Evolutionary conservation across 2,113 vertebrate genomes (phyloP), one percentile per base, ranked within the genome.

Genomic region (Oreotrochilus melanogaster): DNA sequence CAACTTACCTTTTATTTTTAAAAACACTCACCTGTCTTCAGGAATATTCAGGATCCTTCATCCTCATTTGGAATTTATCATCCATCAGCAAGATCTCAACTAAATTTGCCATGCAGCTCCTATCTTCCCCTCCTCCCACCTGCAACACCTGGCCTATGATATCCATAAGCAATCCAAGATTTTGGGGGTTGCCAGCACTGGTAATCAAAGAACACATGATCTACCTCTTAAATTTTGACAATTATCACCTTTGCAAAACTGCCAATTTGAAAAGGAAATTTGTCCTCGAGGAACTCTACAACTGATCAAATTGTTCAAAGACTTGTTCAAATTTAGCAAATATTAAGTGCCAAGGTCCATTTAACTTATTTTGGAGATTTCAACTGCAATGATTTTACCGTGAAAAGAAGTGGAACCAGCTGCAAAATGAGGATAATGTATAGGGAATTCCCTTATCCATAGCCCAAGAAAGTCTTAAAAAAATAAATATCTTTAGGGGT

Each of bases 391-490:
- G 58, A 75, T 97, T 93, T 91, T 87, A 78, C 11, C 5, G 42
- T 73, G 27, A 85, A 90, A 65, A 93, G 92, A 92, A 93, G 54
- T 42, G 75, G 69, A 97, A 90, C 53, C 95, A 96, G 95, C 12
- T 79, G 78, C 66, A 82, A 76, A 95, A 95, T 67, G 53, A 92
- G 92, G 94, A 25, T 82, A 91, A 65, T 18, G 37, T 70, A 31
- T 13, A 92, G 30, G 85, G 62, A 97, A 88, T 10, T 67, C 61
- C 80, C 70, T 85, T 50, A 71, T 48, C 75, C 88, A 87, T 33
- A 78, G 70, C 31, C 64, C 61, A 79, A 82, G 70, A 31, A 96
- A 91, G 48, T 70, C 82, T 72, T 80, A 16, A 27, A 13, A 70
- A 75, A 71, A 67, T 53, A 78, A 37, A 8, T 56, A 48, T 33